phyloP scores from a whole-genome alignment of 35 echinoderm and acorn worm species.

The Apostichopus californicus region DNA sequence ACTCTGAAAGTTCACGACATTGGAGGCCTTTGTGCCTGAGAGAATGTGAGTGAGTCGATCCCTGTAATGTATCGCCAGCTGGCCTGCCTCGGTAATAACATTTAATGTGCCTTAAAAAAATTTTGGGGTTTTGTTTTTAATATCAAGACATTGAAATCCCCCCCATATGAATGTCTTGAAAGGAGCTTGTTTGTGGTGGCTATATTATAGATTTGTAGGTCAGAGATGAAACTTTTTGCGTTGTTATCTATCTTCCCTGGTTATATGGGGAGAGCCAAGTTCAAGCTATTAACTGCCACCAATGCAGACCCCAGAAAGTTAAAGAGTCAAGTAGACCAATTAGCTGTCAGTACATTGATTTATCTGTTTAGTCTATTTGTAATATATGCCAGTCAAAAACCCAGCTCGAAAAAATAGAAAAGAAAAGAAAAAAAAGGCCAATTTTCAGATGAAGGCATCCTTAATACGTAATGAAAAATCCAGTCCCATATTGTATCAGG shows the following conservation, averaged over 20 bases:
- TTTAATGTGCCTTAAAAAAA: not conserved
- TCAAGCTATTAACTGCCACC: not conserved
- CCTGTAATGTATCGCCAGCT: not conserved
- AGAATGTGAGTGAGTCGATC: not conserved
- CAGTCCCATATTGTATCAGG: not conserved
- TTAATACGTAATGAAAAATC: not conserved
- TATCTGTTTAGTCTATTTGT: conserved; percentile 51
- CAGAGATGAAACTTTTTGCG: not conserved
- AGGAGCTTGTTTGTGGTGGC: not conserved
- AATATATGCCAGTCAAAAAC: conserved; percentile 20
- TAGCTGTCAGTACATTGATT: conserved; percentile 11
- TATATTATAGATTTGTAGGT: not conserved
- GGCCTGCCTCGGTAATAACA: not conserved
- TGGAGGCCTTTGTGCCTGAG: not conserved
- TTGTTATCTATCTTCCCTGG: not conserved
- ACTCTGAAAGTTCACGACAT: not conserved
- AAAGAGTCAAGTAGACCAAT: not conserved
- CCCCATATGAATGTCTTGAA: not conserved
- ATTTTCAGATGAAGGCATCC: not conserved
- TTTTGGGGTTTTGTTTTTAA: not conserved
- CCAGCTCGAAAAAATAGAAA: not conserved
- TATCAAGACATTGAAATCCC: not conserved
- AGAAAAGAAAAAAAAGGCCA: not conserved
- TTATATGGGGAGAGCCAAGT: not conserved
- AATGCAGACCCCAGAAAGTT: not conserved